These are phyloP conservation scores for Pedionomus torquatus DNA, from an alignment of 2,113 vertebrate genomes.

Conservation along the genomic window DNA sequence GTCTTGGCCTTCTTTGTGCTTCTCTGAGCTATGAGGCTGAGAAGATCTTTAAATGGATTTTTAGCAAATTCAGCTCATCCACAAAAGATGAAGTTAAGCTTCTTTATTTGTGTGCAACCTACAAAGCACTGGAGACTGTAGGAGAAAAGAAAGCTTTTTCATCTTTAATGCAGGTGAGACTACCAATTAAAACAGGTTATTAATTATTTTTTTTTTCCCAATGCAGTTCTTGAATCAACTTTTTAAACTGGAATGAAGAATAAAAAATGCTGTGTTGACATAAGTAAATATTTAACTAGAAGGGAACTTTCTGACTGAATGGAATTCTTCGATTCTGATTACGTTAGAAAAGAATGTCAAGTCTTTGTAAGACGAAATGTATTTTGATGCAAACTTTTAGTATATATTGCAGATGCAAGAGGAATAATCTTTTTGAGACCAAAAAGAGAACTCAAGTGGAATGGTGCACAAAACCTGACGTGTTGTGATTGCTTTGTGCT, in stretches of 20 bases:
- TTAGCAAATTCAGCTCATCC: conserved; percentile 91
- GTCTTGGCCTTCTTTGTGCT: conserved; percentile 93
- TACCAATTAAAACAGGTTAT: not conserved
- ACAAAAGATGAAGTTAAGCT: conserved; percentile 96
- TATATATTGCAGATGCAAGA: not conserved
- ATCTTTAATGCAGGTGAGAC: conserved; percentile 92
- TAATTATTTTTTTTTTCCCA: not conserved
- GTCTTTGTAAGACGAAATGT: not conserved
- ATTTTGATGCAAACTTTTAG: not conserved
- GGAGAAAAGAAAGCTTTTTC: conserved; percentile 99
- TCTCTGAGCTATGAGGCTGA: conserved; percentile 96
- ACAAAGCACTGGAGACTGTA: conserved; percentile 93
- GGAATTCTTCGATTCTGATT: not conserved
- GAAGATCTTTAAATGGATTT: conserved; percentile 99
- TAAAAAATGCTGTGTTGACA: not conserved
- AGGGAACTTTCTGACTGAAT: not conserved
- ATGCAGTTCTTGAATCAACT: not conserved
- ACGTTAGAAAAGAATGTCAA: not conserved
- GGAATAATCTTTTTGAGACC: not conserved
- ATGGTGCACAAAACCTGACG: not conserved
- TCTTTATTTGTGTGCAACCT: conserved; percentile 92
- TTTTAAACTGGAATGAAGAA: not conserved
- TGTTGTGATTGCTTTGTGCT: not conserved
- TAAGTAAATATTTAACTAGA: not conserved
- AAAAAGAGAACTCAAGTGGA: not conserved